Conservation (phyloP, 2,113 vertebrate genomes). For the Procavia capensis region DNA sequence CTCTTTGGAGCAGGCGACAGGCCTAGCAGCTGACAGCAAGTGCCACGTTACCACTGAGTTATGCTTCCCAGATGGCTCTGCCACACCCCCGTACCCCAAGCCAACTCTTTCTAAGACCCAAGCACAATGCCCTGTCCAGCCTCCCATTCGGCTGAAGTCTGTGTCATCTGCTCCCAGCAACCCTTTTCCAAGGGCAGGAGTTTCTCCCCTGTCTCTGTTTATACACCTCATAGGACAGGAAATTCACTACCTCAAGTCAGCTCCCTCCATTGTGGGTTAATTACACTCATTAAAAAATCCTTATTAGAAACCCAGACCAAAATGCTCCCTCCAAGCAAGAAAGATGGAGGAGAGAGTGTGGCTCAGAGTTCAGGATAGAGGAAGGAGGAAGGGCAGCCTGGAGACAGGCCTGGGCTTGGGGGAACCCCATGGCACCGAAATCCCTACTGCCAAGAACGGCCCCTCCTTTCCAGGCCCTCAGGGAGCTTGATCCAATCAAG, state of each 20-base stretch:
- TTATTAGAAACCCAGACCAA: background rate
- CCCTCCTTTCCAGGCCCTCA: background rate
- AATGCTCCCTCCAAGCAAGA: background rate
- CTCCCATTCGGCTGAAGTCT: background rate
- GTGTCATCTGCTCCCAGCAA: background rate
- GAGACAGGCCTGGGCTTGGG: background rate
- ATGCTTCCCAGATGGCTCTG: background rate
- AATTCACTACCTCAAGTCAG: background rate
- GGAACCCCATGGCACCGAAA: background rate
- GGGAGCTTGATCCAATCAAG: background rate
- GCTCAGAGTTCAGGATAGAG: background rate
- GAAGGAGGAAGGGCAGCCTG: background rate
- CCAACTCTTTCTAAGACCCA: background rate
- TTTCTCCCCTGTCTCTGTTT: background rate
- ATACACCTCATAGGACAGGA: background rate
- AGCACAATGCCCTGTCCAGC: background rate
- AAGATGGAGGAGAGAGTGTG: background rate
- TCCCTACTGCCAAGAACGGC: background rate
- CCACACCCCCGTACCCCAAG: background rate
- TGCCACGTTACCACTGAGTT: background rate
- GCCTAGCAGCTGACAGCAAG: slow-evolving; percentile 51
- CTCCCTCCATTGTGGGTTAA: background rate
- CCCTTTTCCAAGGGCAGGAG: background rate
- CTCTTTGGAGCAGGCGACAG: background rate
- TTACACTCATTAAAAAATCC: background rate